Percentiles rank a stretch among this genome's conserved stretches.
Evolutionary conservation across 2,113 vertebrate genomes (phyloP).

Genomic region (Tichodroma muraria): DNA sequence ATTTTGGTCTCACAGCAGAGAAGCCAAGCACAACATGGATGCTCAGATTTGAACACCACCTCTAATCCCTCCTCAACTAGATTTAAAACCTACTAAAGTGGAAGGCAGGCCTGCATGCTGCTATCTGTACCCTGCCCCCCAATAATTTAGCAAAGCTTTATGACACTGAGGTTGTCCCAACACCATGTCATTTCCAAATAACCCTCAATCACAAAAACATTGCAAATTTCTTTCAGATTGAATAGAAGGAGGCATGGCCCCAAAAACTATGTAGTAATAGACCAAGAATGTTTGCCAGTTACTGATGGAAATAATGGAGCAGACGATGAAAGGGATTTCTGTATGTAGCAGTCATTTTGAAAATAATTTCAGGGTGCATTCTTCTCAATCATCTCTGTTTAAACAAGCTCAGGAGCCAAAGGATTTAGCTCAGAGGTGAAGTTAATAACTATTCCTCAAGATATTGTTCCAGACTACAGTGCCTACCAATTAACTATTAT

Average conservation of each 20-base stretch:
- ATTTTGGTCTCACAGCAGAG: neutral
- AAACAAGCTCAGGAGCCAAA: neutral
- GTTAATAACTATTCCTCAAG: neutral
- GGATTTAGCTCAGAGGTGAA: neutral
- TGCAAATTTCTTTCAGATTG: neutral
- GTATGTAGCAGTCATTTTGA: neutral
- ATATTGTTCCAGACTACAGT: neutral
- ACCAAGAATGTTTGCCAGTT: neutral
- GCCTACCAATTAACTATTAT: neutral
- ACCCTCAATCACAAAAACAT: neutral
- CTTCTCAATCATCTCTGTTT: neutral
- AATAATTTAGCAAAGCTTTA: neutral
- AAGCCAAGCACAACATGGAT: neutral
- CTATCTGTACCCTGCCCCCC: neutral
- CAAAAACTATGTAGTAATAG: neutral
- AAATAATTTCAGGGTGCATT: neutral
- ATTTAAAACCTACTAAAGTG: neutral
- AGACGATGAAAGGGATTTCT: neutral
- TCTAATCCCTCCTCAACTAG: neutral
- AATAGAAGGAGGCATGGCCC: neutral
- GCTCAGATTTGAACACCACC: neutral
- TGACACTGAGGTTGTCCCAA: neutral
- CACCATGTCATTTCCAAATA: neutral
- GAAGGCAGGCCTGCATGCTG: neutral
- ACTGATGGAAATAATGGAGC: neutral